Evolutionary conservation across 2,797 vertebrate genomes (phyloP).

Genomic region (Takifugu rubripes): DNA sequence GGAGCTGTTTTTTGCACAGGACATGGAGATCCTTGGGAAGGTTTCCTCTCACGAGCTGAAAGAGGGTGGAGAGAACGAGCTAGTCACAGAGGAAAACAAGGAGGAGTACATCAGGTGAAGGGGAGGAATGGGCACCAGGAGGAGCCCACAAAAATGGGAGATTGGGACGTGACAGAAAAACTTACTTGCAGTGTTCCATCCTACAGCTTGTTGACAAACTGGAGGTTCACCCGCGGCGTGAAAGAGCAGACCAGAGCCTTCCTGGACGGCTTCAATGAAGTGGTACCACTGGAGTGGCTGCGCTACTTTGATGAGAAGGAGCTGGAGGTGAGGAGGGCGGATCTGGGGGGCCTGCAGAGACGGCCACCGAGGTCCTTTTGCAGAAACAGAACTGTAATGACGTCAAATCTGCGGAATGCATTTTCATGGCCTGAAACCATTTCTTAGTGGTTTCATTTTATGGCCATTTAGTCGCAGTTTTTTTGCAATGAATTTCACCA

Average conservation of each 20-base stretch:
- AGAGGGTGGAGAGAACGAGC: conserved; percentile 89
- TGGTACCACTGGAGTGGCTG: conserved; percentile 94
- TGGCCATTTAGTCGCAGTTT: too few relatives aligned
- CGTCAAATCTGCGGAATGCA: too few relatives aligned
- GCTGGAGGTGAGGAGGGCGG: conserved; percentile 83
- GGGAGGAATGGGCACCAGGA: neutral
- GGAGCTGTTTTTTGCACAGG: conserved; percentile 96
- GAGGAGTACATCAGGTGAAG: conserved; percentile 93
- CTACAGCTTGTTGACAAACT: conserved; percentile 89
- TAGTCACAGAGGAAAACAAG: conserved; percentile 94
- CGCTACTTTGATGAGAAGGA: conserved; percentile 97
- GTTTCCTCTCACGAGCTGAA: conserved; percentile 95
- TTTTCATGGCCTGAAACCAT: too few relatives aligned
- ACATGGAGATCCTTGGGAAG: conserved; percentile 98
- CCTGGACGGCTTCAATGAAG: conserved; percentile 95
- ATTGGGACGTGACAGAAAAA: neutral
- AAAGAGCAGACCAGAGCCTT: conserved; percentile 98
- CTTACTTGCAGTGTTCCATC: neutral
- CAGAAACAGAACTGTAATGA: neutral
- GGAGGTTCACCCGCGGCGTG: conserved; percentile 93
- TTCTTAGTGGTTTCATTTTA: too few relatives aligned
- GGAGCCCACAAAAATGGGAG: neutral
- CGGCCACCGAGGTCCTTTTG: neutral
- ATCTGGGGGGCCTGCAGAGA: neutral
- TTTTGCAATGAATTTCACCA: too few relatives aligned